Percentiles rank a stretch among this genome's conserved stretches.
Conservation (phyloP, 2,888 invertebrate genomes). For the Hedya salicella region DNA sequence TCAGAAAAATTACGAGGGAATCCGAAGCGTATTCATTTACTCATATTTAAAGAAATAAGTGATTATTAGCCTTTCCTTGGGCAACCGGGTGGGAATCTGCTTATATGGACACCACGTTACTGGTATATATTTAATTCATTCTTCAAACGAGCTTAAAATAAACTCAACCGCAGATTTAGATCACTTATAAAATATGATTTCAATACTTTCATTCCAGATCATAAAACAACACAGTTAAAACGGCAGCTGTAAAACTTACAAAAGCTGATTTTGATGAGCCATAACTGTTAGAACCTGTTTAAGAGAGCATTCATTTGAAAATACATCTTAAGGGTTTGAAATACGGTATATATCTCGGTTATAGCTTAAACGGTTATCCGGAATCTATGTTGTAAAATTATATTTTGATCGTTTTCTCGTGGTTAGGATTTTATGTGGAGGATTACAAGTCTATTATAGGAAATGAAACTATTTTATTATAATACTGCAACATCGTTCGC, state of each 20-base stretch:
- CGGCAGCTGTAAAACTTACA: conserved; percentile 17
- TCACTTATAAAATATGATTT: neutral
- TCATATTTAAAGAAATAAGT: too few relatives aligned
- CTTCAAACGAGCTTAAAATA: too few relatives aligned
- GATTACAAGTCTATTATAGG: conserved; percentile 4
- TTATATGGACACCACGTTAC: too few relatives aligned
- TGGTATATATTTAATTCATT: too few relatives aligned
- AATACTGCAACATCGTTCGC: too few relatives aligned
- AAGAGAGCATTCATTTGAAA: neutral
- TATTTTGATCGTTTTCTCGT: conserved; percentile 9
- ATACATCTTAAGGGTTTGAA: neutral
- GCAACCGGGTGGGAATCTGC: too few relatives aligned
- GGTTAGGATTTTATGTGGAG: conserved; percentile 14
- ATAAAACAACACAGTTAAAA: conserved; percentile 18
- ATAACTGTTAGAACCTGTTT: conserved; percentile 4
- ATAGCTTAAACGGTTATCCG: conserved; percentile 2
- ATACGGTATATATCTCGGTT: neutral
- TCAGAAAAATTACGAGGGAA: too few relatives aligned
- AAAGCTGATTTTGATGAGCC: conserved; percentile 30
- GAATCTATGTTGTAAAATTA: conserved; percentile 27
- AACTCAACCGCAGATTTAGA: too few relatives aligned
- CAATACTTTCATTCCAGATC: neutral
- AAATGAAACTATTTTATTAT: conserved; percentile 13
- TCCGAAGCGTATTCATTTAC: too few relatives aligned
- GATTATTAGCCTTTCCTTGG: too few relatives aligned